Base-by-base conservation (phyloP, 2,113 vertebrate species). In the Lamprologus lemairii region DNA sequence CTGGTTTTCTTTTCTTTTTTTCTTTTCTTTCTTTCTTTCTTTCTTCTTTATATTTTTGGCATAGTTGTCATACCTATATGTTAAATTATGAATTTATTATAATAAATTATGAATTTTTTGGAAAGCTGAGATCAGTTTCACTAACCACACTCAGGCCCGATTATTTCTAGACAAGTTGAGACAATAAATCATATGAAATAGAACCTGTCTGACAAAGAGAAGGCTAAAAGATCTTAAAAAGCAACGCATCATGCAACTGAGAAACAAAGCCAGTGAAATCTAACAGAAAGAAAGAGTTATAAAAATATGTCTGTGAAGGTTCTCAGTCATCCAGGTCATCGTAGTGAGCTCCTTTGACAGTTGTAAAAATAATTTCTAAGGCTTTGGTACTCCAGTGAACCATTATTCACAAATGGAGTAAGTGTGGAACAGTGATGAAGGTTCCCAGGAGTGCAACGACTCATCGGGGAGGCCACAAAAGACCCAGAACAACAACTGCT, bases 11-110 rank as follows among this genome's bases (percentile, higher is more conserved):
- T 51, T 51, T 51, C 4, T 49, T 47, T 7, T 0, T 2, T 17
- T 7, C 0, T 14, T 10, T n/a, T 9, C 2, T 47, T 5, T 3
- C 2, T 16, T 47, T 47, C 1, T 45, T 7, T 45, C 0, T 45
- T 16, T 16, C 0, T 40, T 3, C 11, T 3, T 7, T 2, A 0
- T 1, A 53, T 53, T 53, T 11, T 54, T 21, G 0, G n/a, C 51
- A 7, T 21, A 11, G n/a, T 54, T 54, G n/a, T 11, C 51, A 21
- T 21, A 54, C 51, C 0, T 12, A 21, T 21, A 23, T 54, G 51
- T n/a, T 51, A 51, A 51, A 51, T 51, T 53, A n/a, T n/a, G 49
- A 51, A 19, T 33, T 33, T 33, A 19, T 37, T 37, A 35, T 35
- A 35, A 35, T 35, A 35, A 35, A 35, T 35, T 35, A 9, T 35